These are phyloP conservation scores for Drosophila sechellia DNA, from an alignment of 1,140 invertebrate species.

Conservation along the genomic window DNA sequence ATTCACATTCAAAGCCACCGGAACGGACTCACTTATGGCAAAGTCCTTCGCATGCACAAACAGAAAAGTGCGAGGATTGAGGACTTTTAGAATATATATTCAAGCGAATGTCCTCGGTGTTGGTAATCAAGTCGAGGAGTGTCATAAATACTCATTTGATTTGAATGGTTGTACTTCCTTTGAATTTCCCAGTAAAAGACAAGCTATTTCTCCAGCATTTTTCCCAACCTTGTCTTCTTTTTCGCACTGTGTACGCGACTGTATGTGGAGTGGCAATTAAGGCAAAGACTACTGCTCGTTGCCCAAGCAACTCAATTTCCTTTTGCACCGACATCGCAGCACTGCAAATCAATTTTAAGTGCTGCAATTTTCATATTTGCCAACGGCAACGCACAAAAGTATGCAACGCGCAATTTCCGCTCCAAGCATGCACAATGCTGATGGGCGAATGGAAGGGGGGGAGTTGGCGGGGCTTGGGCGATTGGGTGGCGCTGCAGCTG, in stretches of 20 bases:
- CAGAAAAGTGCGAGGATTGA: neutral
- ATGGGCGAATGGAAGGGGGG: neutral
- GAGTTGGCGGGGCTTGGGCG: neutral
- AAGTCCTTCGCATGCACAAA: neutral
- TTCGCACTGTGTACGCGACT: neutral
- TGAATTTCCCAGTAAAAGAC: neutral
- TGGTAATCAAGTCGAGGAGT: too few species aligned
- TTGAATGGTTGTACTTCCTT: too few species aligned
- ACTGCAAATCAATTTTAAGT: conserved; percentile 71
- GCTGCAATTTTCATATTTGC: conserved; percentile 75
- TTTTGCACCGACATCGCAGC: conserved; percentile 41
- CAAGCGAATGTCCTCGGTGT: neutral
- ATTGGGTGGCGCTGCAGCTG: neutral
- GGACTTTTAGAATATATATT: neutral
- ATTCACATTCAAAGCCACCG: conserved; percentile 30
- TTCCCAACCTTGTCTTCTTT: neutral
- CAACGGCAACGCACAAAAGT: conserved; percentile 68
- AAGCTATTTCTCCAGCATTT: neutral
- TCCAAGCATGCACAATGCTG: conserved; percentile 44
- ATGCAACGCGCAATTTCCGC: conserved; percentile 77
- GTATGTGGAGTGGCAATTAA: conserved; percentile 51
- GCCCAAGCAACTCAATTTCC: conserved; percentile 72
- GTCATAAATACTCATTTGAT: too few species aligned
- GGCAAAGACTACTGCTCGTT: conserved; percentile 36
- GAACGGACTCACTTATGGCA: conserved; percentile 23